Evolutionary conservation across 2,888 invertebrate species (phyloP).

Genomic region (Hemaris fuciformis): DNA sequence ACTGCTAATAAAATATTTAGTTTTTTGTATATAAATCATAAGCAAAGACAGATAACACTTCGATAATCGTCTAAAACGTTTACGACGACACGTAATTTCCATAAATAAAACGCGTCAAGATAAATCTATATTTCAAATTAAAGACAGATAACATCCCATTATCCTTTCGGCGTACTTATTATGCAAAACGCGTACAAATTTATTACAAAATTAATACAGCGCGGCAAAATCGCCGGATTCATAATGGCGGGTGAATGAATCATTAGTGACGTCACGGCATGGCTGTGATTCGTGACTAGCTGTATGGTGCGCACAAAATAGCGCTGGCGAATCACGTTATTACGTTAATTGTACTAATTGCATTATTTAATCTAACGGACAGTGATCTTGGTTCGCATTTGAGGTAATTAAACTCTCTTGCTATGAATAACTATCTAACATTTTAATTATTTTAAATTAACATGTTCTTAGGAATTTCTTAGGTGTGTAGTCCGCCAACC

Average conservation of each 20-base stretch:
- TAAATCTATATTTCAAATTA: background rate
- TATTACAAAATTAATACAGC: slow-evolving; percentile 7
- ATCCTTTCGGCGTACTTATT: background rate
- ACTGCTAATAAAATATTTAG: background rate
- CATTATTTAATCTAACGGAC: slow-evolving; percentile 14
- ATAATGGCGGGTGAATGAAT: slow-evolving; percentile 24
- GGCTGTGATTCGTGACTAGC: slow-evolving; percentile 31
- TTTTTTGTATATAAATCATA: no score
- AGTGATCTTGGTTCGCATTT: slow-evolving; percentile 1
- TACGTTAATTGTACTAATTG: slow-evolving; percentile 30
- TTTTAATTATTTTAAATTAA: no score
- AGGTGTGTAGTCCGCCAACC: no score
- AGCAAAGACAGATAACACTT: background rate
- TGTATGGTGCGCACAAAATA: slow-evolving; percentile 38
- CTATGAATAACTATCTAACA: no score
- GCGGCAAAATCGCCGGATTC: background rate
- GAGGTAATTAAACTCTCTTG: background rate
- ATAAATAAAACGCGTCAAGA: background rate
- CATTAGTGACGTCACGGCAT: slow-evolving; percentile 39
- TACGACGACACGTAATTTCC: background rate
- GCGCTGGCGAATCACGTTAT: slow-evolving; percentile 29
- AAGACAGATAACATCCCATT: background rate
- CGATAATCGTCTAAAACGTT: background rate
- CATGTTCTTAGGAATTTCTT: no score
- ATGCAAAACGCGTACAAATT: background rate